These are phyloP conservation scores for Altica lythri DNA, from an alignment of 2,888 invertebrate genomes.

Conservation along the genomic window DNA sequence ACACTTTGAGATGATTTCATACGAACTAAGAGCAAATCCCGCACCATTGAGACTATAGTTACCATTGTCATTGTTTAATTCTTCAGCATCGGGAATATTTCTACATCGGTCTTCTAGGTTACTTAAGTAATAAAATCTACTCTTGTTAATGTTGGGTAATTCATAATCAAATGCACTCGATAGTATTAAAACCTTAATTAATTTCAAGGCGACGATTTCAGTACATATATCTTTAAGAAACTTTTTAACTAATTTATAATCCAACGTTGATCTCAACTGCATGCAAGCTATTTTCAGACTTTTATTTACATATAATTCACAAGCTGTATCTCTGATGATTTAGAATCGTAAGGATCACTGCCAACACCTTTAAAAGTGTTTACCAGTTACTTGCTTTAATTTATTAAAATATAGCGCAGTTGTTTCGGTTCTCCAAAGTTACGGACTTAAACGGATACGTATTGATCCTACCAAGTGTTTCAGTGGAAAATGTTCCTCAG, in stretches of 20 bases:
- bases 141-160: slow-evolving; percentile 67
- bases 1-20: slow-evolving; percentile 61
- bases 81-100: slow-evolving; percentile 59
- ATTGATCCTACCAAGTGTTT: slow-evolving; percentile 77
- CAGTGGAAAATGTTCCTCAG: slow-evolving; percentile 93
- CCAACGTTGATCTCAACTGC: slow-evolving; percentile 78
- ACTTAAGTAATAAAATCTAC: slow-evolving; percentile 67
- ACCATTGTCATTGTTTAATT: slow-evolving; percentile 47
- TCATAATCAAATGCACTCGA: slow-evolving; percentile 82
- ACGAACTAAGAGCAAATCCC: slow-evolving; percentile 74
- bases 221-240: slow-evolving; percentile 67
- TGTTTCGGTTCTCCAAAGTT: slow-evolving; percentile 47
- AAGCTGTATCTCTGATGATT: slow-evolving; percentile 60
- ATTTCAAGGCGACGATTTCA: slow-evolving; percentile 58
- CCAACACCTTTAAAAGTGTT: slow-evolving; percentile 83
- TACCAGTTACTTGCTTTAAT: no score
- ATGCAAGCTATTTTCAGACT: slow-evolving; percentile 68
- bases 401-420: slow-evolving; percentile 15
- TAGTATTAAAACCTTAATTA: slow-evolving; percentile 69
- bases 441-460: slow-evolving; percentile 64
- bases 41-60: slow-evolving; percentile 68
- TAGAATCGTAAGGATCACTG: slow-evolving; percentile 74
- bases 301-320: slow-evolving; percentile 70
- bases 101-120: slow-evolving; percentile 60
- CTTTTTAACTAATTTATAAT: slow-evolving; percentile 64